Base-by-base conservation (phyloP, 2,888 invertebrate genomes). In the Metalampra italica region DNA sequence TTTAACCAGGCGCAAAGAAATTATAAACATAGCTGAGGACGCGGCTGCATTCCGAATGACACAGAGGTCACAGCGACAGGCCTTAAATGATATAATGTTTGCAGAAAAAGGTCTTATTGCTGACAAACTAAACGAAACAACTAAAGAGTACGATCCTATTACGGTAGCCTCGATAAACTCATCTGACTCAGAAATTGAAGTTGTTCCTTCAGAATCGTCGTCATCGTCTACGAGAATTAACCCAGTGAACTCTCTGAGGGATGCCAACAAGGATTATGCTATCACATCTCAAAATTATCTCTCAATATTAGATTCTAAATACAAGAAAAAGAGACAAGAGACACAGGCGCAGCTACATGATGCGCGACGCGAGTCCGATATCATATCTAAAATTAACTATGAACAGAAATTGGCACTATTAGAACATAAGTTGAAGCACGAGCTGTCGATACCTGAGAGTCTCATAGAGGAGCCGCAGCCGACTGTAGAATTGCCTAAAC, bases 161-260 rank as follows among this genome's bases (percentile, higher is more conserved):
- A 84, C 84, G 0, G 83, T 85, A 9, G 82, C 86, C 9, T 87
- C 90, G 12, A 73, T 90, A 22, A 87, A 83, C 51, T 85, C 88
- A 0, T 86, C 88, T 1, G 90, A 90, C 62, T 85, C 88, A 9
- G 90, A 90, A 54, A 56, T 87, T 12, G 88, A 90, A 57, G 56
- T 86, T 46, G 71, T 81, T 34, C 78, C 81, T 5, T 88, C 89
- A 1, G 89, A 85, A 49, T 67, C 83, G 4, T 87, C 89, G 0
- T 78, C 81, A 2, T 67, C 82, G 22, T 88, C 89, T 0, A 60
- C 71, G 8, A 77, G 66, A 55, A 77, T 89, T 42, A 75, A 78
- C 32, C 83, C 79, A 3, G 75, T 91, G 11, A 94, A 93, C 66
- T 86, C 92, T 29, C 76, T 93, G 15, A 88, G 90, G 60, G 91